These are phyloP conservation scores for Echeneis naucrates DNA, from an alignment of 2,797 vertebrate species.

Conservation along the genomic window DNA sequence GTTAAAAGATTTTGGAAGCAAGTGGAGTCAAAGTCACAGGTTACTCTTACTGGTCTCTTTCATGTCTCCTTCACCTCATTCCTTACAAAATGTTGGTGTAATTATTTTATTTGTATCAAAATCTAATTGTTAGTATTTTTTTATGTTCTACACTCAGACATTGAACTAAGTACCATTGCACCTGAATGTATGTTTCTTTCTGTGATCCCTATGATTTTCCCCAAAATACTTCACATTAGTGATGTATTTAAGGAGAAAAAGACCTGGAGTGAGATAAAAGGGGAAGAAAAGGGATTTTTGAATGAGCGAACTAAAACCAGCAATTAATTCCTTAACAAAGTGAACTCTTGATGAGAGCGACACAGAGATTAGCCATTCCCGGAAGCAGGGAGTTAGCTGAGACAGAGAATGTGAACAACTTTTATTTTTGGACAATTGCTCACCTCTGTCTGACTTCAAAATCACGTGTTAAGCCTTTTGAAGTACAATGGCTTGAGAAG, in stretches of 20 bases:
- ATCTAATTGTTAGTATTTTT: background rate
- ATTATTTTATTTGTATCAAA: constrained; percentile 5
- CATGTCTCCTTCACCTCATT: too few species aligned
- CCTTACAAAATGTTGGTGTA: constrained; percentile 5
- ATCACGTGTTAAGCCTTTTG: constrained; percentile 50
- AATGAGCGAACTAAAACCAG: constrained; percentile 15
- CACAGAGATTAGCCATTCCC: constrained; percentile 57
- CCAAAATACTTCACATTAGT: background rate
- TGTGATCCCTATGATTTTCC: constrained; percentile 9
- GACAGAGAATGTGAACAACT: constrained; percentile 32
- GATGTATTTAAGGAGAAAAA: background rate
- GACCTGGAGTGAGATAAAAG: constrained; percentile 24
- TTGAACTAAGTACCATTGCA: background rate
- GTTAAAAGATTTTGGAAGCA: background rate
- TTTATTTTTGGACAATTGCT: constrained; percentile 37
- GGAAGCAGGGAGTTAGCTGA: constrained; percentile 7
- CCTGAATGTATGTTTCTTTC: background rate
- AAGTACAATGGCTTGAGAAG: constrained; percentile 24
- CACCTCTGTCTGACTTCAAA: constrained; percentile 37
- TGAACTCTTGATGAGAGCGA: constrained; percentile 47
- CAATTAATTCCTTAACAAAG: constrained; percentile 38
- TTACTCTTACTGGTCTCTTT: constrained; percentile 3
- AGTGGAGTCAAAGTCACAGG: constrained; percentile 1
- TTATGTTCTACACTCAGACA: background rate
- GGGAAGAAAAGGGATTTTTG: background rate